Evolutionary conservation across 2,888 invertebrate genomes (phyloP), one percentile per base, ranked within the genome.

Genomic region (Liopterus haemorrhoidalis): DNA sequence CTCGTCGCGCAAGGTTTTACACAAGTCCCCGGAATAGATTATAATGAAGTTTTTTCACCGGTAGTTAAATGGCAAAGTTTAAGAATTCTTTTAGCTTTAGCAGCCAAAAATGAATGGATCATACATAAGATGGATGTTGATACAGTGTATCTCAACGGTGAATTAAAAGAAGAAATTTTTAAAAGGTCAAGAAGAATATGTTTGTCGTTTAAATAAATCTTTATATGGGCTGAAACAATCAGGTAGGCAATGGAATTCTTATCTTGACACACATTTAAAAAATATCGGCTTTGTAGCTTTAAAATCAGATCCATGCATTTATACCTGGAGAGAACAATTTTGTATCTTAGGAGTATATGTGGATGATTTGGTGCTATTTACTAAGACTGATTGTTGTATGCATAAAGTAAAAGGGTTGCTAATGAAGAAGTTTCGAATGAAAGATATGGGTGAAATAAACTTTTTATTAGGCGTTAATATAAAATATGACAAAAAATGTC

Each of bases 31-130:
- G 31, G 5, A 11, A 5, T 12, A 31, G 12, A 31, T 31, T 31
- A 3, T 12, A 4, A 31, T 3, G 6, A 12, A 31, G 31, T 31
- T 31, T 31, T 31, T 18, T 31, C 14, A 11, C 31, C n/a, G 6
- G 31, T 31, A 9, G 31, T 31, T 9, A 31, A 31, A 31, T 31
- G 31, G 31, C 8, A 28, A 31, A 31, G 14, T 31, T 18, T 31
- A 12, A 6, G 31, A 16, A 8, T 31, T 12, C 31, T 31, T 11
- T 18, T 31, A 31, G 31, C 31, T 6, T 31, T 31, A 31, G 6
- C 31, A 16, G 31, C 14, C 18, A 18, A 31, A 8, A 15, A 5
- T 9, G 12, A n/a, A n/a, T n/a, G n/a, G n/a, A n/a, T n/a, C n/a
- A n/a, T n/a, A n/a, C n/a, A n/a, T 16, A 11, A 8, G 28, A 27